phyloP scores from a whole-genome alignment of 2,797 vertebrate genomes.

The Nyctibius grandis region DNA sequence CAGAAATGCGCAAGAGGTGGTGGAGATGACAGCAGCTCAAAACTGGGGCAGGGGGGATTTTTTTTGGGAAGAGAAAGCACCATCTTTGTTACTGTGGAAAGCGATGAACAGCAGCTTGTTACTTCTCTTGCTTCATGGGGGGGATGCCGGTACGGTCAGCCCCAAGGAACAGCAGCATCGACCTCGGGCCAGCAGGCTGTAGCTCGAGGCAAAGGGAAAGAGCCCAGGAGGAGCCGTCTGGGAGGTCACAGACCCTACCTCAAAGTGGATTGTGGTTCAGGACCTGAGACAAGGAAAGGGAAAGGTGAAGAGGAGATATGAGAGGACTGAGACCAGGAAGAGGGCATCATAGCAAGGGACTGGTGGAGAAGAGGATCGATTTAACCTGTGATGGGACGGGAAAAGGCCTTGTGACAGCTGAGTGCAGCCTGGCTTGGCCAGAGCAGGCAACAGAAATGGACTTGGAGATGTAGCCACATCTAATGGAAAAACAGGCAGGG shows the following conservation, averaged over 20 bases:
- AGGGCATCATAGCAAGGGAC: not conserved
- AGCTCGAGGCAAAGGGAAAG: not conserved
- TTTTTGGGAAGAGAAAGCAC: not conserved
- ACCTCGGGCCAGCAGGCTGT: not conserved
- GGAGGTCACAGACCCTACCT: not conserved
- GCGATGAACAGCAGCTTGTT: not conserved
- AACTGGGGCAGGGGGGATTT: not conserved
- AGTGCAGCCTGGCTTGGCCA: not conserved
- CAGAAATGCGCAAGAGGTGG: fast-evolving
- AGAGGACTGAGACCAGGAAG: not conserved
- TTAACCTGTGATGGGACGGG: not conserved
- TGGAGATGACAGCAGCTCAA: not conserved
- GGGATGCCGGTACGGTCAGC: not conserved
- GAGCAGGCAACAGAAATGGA: not conserved
- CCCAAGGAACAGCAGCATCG: fast-evolving
- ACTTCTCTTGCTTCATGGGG: not conserved
- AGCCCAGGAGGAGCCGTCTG: not conserved
- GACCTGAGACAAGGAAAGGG: not conserved
- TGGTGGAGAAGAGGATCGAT: not conserved
- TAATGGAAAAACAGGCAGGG: not conserved
- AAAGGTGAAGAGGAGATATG: not conserved
- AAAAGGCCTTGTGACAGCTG: not conserved
- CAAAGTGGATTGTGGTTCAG: not conserved
- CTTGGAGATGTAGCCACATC: not conserved
- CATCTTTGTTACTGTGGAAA: not conserved